phyloP scores from a whole-genome alignment of 2,113 vertebrate species.

The Clinocottus analis region DNA sequence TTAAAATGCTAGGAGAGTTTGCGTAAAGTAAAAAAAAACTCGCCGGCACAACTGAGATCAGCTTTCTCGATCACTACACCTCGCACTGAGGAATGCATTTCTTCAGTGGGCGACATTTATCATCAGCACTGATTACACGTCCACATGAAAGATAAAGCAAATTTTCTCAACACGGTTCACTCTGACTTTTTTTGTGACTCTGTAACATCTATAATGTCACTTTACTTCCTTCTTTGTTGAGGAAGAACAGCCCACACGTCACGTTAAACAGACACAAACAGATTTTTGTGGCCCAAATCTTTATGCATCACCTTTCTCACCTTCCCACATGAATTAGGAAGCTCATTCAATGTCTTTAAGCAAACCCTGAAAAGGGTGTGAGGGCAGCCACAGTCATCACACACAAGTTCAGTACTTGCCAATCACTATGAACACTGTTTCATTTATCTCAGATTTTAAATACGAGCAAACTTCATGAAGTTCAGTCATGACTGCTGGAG shows the following conservation, averaged over 20 bases:
- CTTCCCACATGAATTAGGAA: neutral
- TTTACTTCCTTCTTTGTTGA: neutral
- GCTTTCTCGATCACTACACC: no score
- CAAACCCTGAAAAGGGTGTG: neutral
- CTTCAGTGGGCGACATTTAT: no score
- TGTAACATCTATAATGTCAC: neutral
- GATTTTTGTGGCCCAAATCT: no score
- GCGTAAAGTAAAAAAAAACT: no score
- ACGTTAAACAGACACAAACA: neutral
- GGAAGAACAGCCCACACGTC: neutral
- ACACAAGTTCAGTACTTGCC: neutral
- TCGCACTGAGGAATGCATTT: no score
- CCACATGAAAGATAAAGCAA: no score
- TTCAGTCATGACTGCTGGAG: neutral
- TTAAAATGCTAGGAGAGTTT: neutral
- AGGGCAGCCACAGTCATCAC: neutral
- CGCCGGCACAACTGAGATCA: neutral
- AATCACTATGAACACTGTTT: neutral
- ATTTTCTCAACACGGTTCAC: no score
- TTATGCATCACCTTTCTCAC: neutral
- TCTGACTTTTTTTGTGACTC: no score
- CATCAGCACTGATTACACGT: no score
- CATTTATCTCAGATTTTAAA: neutral
- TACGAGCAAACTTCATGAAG: neutral
- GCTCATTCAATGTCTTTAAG: neutral